Conservation (phyloP, 2,797 vertebrate genomes). For the Sciaenops ocellatus region DNA sequence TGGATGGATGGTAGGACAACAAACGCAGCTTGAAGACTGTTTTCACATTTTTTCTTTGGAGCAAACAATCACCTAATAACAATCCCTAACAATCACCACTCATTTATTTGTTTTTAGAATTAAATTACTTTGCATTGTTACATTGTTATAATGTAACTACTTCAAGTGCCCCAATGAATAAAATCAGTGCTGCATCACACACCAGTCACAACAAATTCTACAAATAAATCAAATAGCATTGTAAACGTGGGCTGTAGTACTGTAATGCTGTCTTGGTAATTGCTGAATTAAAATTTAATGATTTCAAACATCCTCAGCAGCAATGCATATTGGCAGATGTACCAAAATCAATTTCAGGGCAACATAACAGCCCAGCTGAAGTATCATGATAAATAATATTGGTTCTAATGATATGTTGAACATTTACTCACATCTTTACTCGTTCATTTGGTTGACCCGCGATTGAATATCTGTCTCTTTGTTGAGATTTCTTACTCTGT, state of each 20-base stretch:
- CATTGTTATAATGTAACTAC: no score
- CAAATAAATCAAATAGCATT: not conserved
- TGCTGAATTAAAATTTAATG: conserved; percentile 35
- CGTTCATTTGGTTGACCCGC: not conserved
- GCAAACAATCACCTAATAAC: not conserved
- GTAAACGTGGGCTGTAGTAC: not conserved
- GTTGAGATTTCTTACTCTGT: not conserved
- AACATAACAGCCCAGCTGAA: not conserved
- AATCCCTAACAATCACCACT: no score
- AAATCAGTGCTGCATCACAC: not conserved
- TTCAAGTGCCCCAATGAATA: not conserved
- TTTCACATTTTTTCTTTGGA: not conserved
- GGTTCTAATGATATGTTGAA: not conserved
- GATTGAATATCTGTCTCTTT: not conserved
- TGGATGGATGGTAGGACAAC: not conserved
- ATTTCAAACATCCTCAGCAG: not conserved
- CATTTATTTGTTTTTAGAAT: not conserved
- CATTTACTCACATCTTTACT: not conserved
- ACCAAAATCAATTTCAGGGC: not conserved
- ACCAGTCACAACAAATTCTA: not conserved
- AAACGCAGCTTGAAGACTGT: not conserved
- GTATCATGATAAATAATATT: not conserved
- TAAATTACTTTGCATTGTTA: not conserved
- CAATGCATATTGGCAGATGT: not conserved
- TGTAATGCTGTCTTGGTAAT: conserved; percentile 5